Conservation (phyloP, 2,888 invertebrate genomes). For the Apamea anceps region DNA sequence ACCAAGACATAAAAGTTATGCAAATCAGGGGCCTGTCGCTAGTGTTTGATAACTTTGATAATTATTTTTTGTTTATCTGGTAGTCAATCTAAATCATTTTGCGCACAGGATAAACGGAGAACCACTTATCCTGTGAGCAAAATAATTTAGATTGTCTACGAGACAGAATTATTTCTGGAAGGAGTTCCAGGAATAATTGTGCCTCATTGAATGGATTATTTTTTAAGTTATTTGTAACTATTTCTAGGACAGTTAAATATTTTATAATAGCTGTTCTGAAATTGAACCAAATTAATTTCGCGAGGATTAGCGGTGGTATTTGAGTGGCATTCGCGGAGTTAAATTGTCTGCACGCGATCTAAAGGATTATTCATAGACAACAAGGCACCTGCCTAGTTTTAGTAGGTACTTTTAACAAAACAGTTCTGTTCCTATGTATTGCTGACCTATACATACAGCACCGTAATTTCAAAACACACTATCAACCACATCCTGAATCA, state of each 20-base stretch:
- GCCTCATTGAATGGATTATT: not conserved
- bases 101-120: not conserved
- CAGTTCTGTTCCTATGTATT: not conserved
- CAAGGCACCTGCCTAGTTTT: not conserved
- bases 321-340: slow-evolving; percentile 44
- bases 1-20: not conserved
- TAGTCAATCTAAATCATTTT: not conserved
- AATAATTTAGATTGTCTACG: not conserved
- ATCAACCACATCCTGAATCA: no score
- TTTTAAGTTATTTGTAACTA: not conserved
- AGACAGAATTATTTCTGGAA: not conserved
- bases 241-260: not conserved
- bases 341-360: slow-evolving; percentile 46
- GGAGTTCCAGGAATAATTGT: not conserved
- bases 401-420: not conserved
- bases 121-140: not conserved
- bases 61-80: not conserved
- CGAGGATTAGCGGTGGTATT: slow-evolving; percentile 43
- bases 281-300: slow-evolving; percentile 36
- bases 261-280: slow-evolving; percentile 14
- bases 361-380: slow-evolving; percentile 1
- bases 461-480: no score
- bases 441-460: not conserved
- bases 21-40: no score
- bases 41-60: not conserved